Conservation (phyloP, 2,888 invertebrate species). For the Vesta saturnalis region DNA sequence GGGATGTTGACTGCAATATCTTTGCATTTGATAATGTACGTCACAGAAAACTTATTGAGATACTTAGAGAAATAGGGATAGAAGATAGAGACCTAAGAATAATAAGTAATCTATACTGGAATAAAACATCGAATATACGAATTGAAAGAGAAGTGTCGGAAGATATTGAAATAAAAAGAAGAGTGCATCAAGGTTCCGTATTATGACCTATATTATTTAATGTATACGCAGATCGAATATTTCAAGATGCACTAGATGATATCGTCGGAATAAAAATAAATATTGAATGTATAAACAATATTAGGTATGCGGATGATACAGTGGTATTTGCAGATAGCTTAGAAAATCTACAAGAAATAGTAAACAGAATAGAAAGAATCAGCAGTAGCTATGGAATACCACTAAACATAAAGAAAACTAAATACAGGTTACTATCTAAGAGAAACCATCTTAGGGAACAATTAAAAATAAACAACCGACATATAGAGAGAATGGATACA, state of each 20-base stretch:
- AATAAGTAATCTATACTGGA: slow-evolving; percentile 17
- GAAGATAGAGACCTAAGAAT: not conserved
- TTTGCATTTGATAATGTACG: not conserved
- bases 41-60: not conserved
- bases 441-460: slow-evolving; percentile 2
- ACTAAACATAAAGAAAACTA: not conserved
- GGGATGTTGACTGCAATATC: not conserved
- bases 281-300: slow-evolving; percentile 6
- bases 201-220: slow-evolving; percentile 11
- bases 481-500: slow-evolving; percentile 6
- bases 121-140: slow-evolving; percentile 1
- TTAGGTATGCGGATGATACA: slow-evolving; percentile 13
- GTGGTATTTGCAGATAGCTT: slow-evolving; percentile 11
- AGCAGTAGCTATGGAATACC: not conserved
- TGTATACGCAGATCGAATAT: slow-evolving; percentile 10
- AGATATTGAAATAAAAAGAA: slow-evolving; percentile 3
- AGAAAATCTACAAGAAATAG: too few species aligned
- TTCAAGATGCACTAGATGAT: not conserved
- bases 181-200: not conserved
- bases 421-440: not conserved
- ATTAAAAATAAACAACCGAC: slow-evolving; percentile 6
- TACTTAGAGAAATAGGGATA: slow-evolving; percentile 13
- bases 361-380: not conserved
- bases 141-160: not conserved
- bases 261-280: slow-evolving; percentile 10